phyloP scores from a whole-genome alignment of 2,888 invertebrate species.

The Lithophane semibrunnea region DNA sequence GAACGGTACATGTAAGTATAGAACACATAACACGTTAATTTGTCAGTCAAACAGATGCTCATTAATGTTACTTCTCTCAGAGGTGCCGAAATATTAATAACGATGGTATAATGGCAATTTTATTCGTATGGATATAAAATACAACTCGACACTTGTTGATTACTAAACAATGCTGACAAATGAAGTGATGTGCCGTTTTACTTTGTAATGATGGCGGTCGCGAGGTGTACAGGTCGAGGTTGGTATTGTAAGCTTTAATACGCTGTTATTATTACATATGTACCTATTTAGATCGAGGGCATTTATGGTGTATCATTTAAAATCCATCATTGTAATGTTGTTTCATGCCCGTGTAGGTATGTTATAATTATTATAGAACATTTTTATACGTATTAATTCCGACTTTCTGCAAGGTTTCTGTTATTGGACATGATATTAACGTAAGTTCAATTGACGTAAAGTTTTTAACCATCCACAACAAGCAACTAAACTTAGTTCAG shows the following conservation, averaged over 20 bases:
- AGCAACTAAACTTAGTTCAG: neutral
- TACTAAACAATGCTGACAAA: slow-evolving; percentile 23
- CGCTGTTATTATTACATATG: slow-evolving; percentile 1
- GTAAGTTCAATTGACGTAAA: neutral
- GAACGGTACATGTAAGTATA: neutral
- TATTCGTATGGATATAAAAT: slow-evolving; percentile 18
- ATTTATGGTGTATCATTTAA: neutral
- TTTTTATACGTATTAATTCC: neutral
- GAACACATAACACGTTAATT: slow-evolving; percentile 11
- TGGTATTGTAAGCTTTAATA: neutral
- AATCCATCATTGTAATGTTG: neutral
- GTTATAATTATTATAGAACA: neutral
- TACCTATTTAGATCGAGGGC: neutral
- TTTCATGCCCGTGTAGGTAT: neutral
- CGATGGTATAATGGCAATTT: neutral
- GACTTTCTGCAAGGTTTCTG: neutral
- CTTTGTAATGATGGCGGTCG: neutral
- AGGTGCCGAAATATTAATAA: neutral
- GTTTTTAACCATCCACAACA: neutral
- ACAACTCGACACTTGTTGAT: slow-evolving; percentile 14
- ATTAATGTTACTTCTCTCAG: slow-evolving; percentile 14
- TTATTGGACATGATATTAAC: neutral
- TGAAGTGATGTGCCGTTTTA: slow-evolving; percentile 19
- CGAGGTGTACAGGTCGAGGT: neutral
- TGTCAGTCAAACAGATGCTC: slow-evolving; percentile 22